A percentile compares a stretch with the other conserved stretches of the same genome.
Conservation (phyloP, 2,113 vertebrate species). For the Microcebus griseorufus region DNA sequence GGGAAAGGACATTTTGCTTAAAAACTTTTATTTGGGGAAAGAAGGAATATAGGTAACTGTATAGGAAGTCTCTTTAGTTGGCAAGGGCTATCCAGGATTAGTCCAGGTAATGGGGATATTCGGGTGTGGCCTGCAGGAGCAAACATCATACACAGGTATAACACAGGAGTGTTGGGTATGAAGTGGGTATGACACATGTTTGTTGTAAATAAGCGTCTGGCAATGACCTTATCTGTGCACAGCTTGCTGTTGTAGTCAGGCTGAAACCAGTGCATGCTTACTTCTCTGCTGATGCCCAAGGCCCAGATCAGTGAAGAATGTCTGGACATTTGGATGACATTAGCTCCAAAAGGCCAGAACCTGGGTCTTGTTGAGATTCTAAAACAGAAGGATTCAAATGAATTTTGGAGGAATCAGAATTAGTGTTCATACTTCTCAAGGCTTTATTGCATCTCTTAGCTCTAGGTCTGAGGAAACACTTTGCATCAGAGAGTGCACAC, state of each 20-base stretch:
- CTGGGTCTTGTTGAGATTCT: neutral
- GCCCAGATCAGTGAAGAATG: neutral
- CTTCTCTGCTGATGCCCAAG: neutral
- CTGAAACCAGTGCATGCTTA: neutral
- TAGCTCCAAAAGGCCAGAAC: neutral
- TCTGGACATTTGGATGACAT: neutral
- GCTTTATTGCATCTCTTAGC: neutral
- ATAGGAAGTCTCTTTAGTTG: neutral
- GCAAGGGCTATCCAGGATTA: neutral
- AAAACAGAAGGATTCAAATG: neutral
- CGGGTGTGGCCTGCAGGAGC: neutral
- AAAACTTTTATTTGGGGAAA: neutral
- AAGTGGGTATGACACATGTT: neutral
- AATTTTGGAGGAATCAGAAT: neutral
- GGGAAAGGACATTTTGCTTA: neutral
- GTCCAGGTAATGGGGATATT: neutral
- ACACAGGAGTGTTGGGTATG: neutral
- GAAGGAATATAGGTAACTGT: neutral
- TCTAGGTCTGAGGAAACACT: neutral
- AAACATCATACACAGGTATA: fast-evolving
- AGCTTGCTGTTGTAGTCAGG: neutral
- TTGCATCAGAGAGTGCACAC: too few relatives aligned
- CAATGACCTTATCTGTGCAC: neutral
- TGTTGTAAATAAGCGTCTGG: neutral
- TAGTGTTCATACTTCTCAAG: neutral